These are phyloP conservation scores for Piaya cayana DNA, from an alignment of 2,113 vertebrate genomes.

Conservation along the genomic window DNA sequence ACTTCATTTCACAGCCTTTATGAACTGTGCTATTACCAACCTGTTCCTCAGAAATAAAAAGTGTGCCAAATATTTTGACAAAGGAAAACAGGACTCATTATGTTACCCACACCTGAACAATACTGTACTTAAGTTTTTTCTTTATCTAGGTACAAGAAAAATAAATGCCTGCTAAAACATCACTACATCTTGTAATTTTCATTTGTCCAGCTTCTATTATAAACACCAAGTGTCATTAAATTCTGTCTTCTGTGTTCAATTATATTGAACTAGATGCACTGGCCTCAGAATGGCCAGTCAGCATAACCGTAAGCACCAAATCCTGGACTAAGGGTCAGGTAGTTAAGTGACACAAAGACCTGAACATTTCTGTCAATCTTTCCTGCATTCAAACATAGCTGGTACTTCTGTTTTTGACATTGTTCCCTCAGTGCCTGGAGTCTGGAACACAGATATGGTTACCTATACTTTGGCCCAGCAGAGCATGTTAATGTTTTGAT, in stretches of 20 bases:
- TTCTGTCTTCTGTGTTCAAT: not conserved
- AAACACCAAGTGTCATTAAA: not conserved
- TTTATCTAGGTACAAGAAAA: not conserved
- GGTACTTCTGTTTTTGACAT: not conserved
- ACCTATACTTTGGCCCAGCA: not conserved
- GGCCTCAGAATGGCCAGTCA: not conserved
- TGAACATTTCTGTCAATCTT: not conserved
- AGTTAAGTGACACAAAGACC: not conserved
- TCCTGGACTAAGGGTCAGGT: not conserved
- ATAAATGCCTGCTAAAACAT: not conserved
- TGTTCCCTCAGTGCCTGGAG: not conserved
- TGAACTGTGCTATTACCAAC: not conserved
- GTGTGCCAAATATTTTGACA: not conserved
- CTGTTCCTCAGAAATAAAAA: not conserved
- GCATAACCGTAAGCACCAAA: not conserved
- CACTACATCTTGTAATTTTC: fast-evolving
- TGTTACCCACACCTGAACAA: not conserved
- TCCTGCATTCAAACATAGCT: not conserved
- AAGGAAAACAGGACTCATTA: not conserved
- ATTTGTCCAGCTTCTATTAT: not conserved
- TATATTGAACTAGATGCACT: not conserved
- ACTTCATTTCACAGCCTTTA: not conserved
- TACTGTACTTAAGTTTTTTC: not conserved
- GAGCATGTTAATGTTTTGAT: not conserved
- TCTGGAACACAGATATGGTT: not conserved